phyloP scores from a whole-genome alignment of 2,113 vertebrate species.

The Phrynosoma blainvillii region DNA sequence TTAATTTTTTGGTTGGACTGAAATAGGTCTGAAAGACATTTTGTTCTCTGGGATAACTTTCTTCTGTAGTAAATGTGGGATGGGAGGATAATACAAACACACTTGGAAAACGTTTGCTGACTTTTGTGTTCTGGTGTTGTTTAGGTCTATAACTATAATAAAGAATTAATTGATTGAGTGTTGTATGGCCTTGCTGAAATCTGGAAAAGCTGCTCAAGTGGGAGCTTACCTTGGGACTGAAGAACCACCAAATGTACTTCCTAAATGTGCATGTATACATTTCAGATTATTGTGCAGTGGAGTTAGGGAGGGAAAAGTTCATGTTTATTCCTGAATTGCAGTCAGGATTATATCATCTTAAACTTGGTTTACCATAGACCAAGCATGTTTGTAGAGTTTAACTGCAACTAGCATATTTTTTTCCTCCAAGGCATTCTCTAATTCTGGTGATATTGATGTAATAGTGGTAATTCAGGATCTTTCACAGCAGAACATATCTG shows the following conservation, averaged over 20 bases:
- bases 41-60: background rate
- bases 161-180: no score
- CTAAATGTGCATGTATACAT: no score
- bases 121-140: background rate
- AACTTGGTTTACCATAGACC: background rate
- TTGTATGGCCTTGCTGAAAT: background rate
- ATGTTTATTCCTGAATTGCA: background rate
- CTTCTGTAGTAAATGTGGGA: fast-evolving
- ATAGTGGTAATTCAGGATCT: background rate
- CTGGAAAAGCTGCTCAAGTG: background rate
- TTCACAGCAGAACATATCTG: background rate
- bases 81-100: background rate
- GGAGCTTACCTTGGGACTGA: background rate
- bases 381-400: background rate
- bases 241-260: background rate
- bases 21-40: background rate
- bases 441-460: background rate
- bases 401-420: background rate
- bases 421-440: constrained; percentile 4
- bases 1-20: background rate
- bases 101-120: background rate
- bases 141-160: no score
- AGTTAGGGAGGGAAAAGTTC: background rate
- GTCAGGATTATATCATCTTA: background rate
- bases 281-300: background rate